Evolutionary conservation across 2,113 vertebrate genomes (phyloP), one percentile per base, ranked within the genome.

Genomic region (Siniperca chuatsi): DNA sequence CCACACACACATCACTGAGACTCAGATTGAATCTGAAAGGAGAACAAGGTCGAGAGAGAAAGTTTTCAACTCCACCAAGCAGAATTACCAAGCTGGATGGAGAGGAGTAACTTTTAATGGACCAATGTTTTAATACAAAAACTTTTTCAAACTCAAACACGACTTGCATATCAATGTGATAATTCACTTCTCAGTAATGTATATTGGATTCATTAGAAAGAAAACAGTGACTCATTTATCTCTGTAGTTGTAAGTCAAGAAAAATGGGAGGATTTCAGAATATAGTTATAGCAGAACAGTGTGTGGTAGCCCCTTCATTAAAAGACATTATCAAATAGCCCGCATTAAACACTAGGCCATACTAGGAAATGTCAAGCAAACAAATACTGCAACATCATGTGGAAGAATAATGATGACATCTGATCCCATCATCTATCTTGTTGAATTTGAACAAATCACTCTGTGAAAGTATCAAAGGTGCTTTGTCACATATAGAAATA

Each of bases 31-130:
- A 91, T 93, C 82, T 93, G 88, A 93, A 90, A 90, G 82, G 87
- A 90, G 89, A 86, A 75, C 82, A 81, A 90, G 90, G 93, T 91
- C 87, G 62, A 91, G 83, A 37, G 62, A 87, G 82, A 90, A 89
- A 87, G 78, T 87, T 92, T 89, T 92, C 80, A 86, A 90, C 83
- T 93, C 89, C 86, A 92, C 92, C 92, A 93, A 88, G 89, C 83
- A 72, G 82, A 94, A 92, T 92, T 86, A 89, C 83, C 2, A 21
- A 84, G 54, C 80, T 76, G 80, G 85, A 90, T 83, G 67, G 77
- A 92, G 79, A 82, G 75, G 55, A 79, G 73, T 44, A 92, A 94
- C 92, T 94, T 94, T 91, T 91, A 93, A 93, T 92, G 71, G 88
- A 88, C 78, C 87, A 79, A 29, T 84, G 81, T 90, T 89, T 90